These are phyloP conservation scores for Verasper variegatus DNA, from an alignment of 2,113 vertebrate species.

Conservation along the genomic window DNA sequence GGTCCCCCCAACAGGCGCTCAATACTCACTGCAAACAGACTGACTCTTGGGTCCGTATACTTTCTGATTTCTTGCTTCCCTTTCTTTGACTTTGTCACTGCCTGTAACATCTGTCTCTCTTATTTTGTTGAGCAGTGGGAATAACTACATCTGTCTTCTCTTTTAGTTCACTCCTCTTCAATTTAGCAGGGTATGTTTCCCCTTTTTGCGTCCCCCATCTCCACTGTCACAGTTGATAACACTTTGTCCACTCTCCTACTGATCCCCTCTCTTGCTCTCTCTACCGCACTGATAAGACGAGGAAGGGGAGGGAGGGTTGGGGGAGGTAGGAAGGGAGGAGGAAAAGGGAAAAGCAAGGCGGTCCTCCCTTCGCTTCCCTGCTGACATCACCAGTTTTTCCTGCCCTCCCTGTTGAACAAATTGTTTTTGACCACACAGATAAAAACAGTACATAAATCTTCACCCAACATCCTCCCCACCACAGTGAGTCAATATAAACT, in stretches of 20 bases:
- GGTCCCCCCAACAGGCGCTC: slow-evolving; percentile 20
- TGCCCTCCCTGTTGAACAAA: slow-evolving; percentile 49
- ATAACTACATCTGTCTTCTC: not conserved
- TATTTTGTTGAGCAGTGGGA: not conserved
- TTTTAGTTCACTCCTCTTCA: not conserved
- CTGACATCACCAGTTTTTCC: slow-evolving; percentile 70
- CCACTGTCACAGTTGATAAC: slow-evolving; percentile 32
- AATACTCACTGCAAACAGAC: not conserved
- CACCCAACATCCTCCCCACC: not conserved
- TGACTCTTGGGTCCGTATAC: not conserved
- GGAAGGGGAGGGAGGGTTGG: slow-evolving; percentile 8
- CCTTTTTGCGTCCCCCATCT: slow-evolving; percentile 34
- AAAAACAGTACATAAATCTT: not conserved
- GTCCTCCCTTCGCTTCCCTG: slow-evolving; percentile 53
- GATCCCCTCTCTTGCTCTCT: slow-evolving; percentile 24
- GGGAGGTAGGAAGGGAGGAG: slow-evolving; percentile 23
- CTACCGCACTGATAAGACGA: slow-evolving; percentile 40
- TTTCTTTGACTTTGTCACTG: not conserved
- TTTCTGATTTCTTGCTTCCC: not conserved
- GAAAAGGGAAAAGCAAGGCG: slow-evolving; percentile 58
- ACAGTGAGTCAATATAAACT: not conserved
- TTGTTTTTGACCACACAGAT: slow-evolving; percentile 44
- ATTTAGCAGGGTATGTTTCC: not conserved
- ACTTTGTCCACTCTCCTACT: slow-evolving; percentile 14
- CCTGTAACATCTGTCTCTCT: not conserved